Evolutionary conservation across 1,140 invertebrate genomes (phyloP).

Genomic region (Halesus radiatus): DNA sequence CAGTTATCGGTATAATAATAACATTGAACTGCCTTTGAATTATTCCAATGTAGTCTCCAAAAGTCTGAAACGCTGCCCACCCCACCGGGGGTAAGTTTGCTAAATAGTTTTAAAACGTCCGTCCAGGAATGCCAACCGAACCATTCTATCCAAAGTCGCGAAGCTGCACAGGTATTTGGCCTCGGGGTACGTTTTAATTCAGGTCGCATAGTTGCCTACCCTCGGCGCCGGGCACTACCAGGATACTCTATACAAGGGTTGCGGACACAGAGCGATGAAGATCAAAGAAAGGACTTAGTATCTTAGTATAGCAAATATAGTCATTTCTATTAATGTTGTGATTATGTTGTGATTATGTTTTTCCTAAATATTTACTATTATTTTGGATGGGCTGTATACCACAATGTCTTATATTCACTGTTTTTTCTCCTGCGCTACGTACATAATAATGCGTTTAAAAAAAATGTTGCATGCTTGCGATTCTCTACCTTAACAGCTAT

Average conservation of each 20-base stretch:
- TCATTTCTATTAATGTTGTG: no score
- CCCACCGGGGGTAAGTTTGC: neutral
- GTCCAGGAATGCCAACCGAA: conserved; percentile 27
- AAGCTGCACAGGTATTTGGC: conserved; percentile 29
- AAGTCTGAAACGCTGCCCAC: neutral
- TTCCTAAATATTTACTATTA: no score
- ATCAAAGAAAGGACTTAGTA: neutral
- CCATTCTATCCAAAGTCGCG: conserved; percentile 25
- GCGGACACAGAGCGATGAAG: neutral
- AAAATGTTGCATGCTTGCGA: no score
- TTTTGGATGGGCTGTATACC: no score
- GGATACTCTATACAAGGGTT: no score
- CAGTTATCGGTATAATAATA: neutral
- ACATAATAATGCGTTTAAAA: no score
- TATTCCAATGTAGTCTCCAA: neutral
- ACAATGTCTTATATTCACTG: no score
- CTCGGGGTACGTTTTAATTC: conserved; percentile 38
- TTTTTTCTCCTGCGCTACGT: no score
- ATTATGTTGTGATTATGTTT: no score
- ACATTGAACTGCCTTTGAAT: no score
- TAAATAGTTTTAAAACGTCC: conserved; percentile 41
- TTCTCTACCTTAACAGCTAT: no score
- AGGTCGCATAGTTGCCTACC: conserved; percentile 28
- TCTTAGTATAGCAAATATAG: no score
- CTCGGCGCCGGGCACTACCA: neutral